Base-by-base conservation (phyloP, 1,140 invertebrate genomes). In the Pristionchus pacificus region DNA sequence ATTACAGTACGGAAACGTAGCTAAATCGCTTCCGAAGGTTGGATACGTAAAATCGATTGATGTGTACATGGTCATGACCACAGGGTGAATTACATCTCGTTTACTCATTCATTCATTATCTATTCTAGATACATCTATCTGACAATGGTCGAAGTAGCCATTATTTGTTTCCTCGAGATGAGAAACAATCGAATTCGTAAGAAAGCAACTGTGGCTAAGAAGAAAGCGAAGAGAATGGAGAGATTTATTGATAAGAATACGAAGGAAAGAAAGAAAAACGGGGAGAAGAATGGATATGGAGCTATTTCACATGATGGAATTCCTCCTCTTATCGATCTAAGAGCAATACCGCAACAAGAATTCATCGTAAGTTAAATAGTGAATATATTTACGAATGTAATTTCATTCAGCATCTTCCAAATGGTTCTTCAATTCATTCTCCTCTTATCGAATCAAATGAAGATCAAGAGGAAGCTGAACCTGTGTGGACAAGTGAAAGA, bases 1-100 rank as follows among this genome's bases (percentile, higher is more conserved):
- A 29, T 77, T 84, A 65, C 80, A 82, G 78, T 82, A 82, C 62
- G 79, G 80, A 33, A 84, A 79, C 49, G 83, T 82, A 27, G 71
- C 77, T 1, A 81, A 78, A 62, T 75, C 76, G 19, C 76, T 82
- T 27, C 80, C 80, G 29, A 71, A 82, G 66, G 80, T 82, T 25
- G 77, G 80, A 28, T 81, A 75, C 68, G 77, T 77, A 24, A 77
- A 77, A 63, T 74, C 75, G 38, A 77, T 77, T 68, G 76, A 77
- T 60, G 76, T 77, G 19, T 77, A 77, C 58, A 77, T 77, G 76
- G 74, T 77, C 27, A 29, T 77, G 14, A 76, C 74, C 1, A 77
- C 75, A 25, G 75, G 76, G 75, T 76, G 19, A 61, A 13, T 24
- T 33, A 29, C 19, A 65, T 0, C 15, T 29, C 15, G 2, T 27